Conservation (phyloP, 2,888 invertebrate genomes). For the Dryobota labecula region DNA sequence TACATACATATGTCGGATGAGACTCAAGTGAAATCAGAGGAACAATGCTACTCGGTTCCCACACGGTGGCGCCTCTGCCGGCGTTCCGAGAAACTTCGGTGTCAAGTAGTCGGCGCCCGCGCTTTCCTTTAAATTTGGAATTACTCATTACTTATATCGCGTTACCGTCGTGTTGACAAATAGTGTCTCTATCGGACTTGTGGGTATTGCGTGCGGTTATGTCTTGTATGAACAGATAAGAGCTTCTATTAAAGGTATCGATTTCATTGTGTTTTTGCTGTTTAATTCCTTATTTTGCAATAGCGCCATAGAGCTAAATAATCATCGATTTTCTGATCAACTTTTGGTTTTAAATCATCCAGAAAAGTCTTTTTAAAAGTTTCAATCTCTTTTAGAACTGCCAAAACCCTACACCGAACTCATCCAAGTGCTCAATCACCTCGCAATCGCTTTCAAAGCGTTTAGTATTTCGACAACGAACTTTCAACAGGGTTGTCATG, state of each 20-base stretch:
- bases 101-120: constrained; percentile 72
- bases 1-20: constrained; percentile 55
- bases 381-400: neutral
- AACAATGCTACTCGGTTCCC: constrained; percentile 82
- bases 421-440: neutral
- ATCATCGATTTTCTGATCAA: neutral
- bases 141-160: constrained; percentile 73
- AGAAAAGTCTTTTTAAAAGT: neutral
- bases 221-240: constrained; percentile 41
- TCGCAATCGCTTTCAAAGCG: too few relatives aligned
- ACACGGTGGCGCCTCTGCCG: constrained; percentile 79
- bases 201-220: constrained; percentile 39
- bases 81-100: constrained; percentile 78
- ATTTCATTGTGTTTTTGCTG: neutral
- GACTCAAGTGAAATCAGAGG: constrained; percentile 78
- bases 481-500: too few relatives aligned
- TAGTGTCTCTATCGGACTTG: constrained; percentile 55
- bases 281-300: neutral
- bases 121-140: constrained; percentile 83
- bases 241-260: neutral
- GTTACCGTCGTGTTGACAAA: constrained; percentile 62
- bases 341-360: neutral
- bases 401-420: neutral
- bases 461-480: too few relatives aligned
- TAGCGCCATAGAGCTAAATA: too few relatives aligned